A percentile compares a stretch with the other conserved stretches of the same genome.
phyloP scores from a whole-genome alignment of 2,113 vertebrate species.

The Thunnus maccoyii region DNA sequence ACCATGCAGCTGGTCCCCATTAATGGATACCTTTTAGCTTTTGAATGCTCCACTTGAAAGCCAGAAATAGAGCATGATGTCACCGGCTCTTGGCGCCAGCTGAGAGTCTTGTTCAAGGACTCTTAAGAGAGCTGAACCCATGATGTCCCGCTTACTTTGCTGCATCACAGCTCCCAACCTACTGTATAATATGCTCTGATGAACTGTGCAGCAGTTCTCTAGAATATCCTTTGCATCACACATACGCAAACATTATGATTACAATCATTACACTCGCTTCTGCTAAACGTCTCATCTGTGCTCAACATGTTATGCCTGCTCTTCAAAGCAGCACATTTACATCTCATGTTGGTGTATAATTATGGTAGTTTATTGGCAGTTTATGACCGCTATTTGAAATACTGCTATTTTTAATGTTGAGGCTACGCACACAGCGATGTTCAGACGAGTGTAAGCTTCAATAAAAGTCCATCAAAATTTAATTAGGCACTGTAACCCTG shows the following conservation, averaged over 20 bases:
- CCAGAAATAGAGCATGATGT: constrained; percentile 82
- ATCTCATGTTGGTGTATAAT: not conserved
- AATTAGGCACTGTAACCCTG: no score
- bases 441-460: not conserved
- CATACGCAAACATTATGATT: not conserved
- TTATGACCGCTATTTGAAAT: not conserved
- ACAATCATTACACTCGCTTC: not conserved
- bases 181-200: not conserved
- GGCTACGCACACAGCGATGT: not conserved
- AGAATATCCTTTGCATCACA: not conserved
- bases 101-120: constrained; percentile 67
- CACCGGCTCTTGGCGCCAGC: constrained; percentile 69
- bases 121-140: constrained; percentile 51
- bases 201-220: not conserved
- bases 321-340: not conserved
- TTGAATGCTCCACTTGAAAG: constrained; percentile 73
- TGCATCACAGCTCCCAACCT: constrained; percentile 20
- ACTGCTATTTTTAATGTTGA: not conserved
- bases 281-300: not conserved
- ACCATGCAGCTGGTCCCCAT: constrained; percentile 72
- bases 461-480: not conserved
- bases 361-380: not conserved
- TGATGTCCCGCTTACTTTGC: constrained; percentile 24
- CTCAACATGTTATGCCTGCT: not conserved
- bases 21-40: constrained; percentile 80